Conservation (phyloP, 2,888 invertebrate genomes). For the Pseudolycoriella hygida region DNA sequence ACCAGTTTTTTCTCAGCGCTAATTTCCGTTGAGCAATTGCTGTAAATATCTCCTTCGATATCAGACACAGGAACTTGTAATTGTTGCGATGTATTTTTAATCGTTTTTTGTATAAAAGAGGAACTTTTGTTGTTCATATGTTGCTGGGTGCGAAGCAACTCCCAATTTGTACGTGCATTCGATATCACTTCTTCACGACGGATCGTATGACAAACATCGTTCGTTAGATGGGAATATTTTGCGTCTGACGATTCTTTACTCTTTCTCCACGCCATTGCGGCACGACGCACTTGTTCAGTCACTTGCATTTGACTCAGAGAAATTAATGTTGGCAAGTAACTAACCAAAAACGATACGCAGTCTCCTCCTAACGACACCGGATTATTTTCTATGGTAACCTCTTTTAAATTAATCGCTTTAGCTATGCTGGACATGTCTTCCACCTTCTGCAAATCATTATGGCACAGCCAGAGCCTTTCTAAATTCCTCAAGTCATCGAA, state of each 20-base stretch:
- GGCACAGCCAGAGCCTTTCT: slow-evolving; percentile 35
- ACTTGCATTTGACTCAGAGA: slow-evolving; percentile 62
- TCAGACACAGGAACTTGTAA: not conserved
- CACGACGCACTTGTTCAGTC: slow-evolving; percentile 57
- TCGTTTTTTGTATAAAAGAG: slow-evolving; percentile 1
- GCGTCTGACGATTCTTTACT: slow-evolving; percentile 48
- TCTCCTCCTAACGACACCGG: slow-evolving; percentile 66
- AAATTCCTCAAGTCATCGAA: slow-evolving; percentile 60
- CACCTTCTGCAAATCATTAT: slow-evolving; percentile 42
- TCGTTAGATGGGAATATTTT: slow-evolving; percentile 27
- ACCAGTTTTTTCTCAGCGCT: slow-evolving; percentile 4
- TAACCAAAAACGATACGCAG: slow-evolving; percentile 64
- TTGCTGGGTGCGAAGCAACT: slow-evolving; percentile 49
- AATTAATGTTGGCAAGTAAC: slow-evolving; percentile 55
- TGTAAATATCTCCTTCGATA: slow-evolving; percentile 3
- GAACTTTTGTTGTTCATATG: not conserved
- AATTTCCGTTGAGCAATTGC: slow-evolving; percentile 5
- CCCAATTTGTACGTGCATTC: slow-evolving; percentile 77
- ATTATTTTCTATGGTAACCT: slow-evolving; percentile 75
- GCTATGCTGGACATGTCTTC: slow-evolving; percentile 74
- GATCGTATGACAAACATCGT: slow-evolving; percentile 34
- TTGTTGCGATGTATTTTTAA: slow-evolving; percentile 1
- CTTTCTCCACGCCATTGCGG: slow-evolving; percentile 63
- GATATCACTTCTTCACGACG: slow-evolving; percentile 69
- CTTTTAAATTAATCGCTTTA: slow-evolving; percentile 56